Base-by-base conservation (phyloP, 2,113 vertebrate species). In the Festucalex cinctus region DNA sequence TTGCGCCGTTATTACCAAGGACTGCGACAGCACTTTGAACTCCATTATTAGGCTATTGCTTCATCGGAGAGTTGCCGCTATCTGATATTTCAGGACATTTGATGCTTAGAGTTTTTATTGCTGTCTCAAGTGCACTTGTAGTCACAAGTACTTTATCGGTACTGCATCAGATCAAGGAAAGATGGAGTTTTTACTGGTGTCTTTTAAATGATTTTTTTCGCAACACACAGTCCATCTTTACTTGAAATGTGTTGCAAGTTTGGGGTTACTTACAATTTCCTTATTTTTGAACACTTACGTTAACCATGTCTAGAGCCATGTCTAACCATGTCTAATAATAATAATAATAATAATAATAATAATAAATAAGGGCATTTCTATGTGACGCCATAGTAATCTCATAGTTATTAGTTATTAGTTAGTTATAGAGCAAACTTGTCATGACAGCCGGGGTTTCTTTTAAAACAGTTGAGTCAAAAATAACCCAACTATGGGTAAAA, bases 1-100 rank as follows among this genome's bases (percentile, higher is more conserved):
- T 79, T 71, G 79, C 70, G 36, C 39, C 61, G 70, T 73, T 82
- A 75, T 78, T 79, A 78, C 60, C 14, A 58, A 19, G 44, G 65
- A 54, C 69, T 22, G 1, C 54, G 60, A 22, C 43, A 61, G 48
- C 59, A 36, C 66, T 72, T 59, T 39, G 54, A 79, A 69, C 77
- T 24, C 65, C 66, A 81, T 75, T 60, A 74, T 57, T 57, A 68
- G 81, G 84, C 63, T 35, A 79, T 73, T 61, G 63, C 48, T 75
- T 71, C 41, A 62, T 75, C 37, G 35, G 32, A 63, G 61, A 61
- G 68, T n/a, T 71, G 16, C 66, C 61, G 26, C 9, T 62, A 43
- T 43, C 60, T 41, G 60, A 43, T 62, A 24, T 62, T 62, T 43
- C 22, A 24, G n/a, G 60, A 62, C 39, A 41, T 41, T 59, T 62